Percentiles rank a stretch among this genome's conserved stretches.
Conservation (phyloP, 2,797 vertebrate species). For the Sparus aurata region DNA sequence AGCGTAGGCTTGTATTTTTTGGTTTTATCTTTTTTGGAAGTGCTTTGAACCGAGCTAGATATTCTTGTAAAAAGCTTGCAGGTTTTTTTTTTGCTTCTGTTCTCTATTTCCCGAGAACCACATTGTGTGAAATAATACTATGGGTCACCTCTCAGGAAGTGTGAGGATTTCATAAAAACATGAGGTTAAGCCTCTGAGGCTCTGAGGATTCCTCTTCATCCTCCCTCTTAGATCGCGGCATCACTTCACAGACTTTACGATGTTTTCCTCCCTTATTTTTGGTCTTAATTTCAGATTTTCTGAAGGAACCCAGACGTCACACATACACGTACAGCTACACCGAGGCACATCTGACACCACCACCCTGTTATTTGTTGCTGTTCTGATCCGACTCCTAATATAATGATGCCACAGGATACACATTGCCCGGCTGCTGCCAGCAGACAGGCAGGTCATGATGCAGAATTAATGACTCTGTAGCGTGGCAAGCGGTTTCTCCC, state of each 20-base stretch:
- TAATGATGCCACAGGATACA: slow-evolving; percentile 63
- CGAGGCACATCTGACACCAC: not conserved
- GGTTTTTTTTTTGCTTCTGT: slow-evolving; percentile 20
- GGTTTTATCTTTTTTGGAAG: slow-evolving; percentile 24
- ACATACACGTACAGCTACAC: not conserved
- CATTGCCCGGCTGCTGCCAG: slow-evolving; percentile 35
- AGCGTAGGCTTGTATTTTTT: slow-evolving; percentile 20
- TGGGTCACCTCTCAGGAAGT: slow-evolving; percentile 37
- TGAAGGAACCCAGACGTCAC: slow-evolving; percentile 2
- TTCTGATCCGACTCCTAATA: slow-evolving; percentile 48
- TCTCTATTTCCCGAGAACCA: slow-evolving; percentile 16
- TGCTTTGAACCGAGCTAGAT: slow-evolving; percentile 15
- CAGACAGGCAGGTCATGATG: slow-evolving; percentile 57
- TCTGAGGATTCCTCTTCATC: slow-evolving; percentile 6
- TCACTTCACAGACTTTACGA: not conserved
- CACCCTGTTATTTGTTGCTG: slow-evolving; percentile 19
- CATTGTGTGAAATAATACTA: slow-evolving; percentile 26
- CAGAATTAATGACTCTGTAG: slow-evolving; percentile 59
- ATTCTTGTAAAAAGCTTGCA: slow-evolving; percentile 2
- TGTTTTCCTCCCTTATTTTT: not conserved
- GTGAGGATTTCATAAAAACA: slow-evolving; percentile 1
- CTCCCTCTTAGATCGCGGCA: not conserved
- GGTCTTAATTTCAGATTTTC: not conserved
- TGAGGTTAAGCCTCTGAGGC: slow-evolving; percentile 20
- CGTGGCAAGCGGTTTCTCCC: slow-evolving; percentile 28